These are phyloP conservation scores for Xestobium rufovillosum DNA, from an alignment of 2,888 invertebrate genomes.

Conservation along the genomic window DNA sequence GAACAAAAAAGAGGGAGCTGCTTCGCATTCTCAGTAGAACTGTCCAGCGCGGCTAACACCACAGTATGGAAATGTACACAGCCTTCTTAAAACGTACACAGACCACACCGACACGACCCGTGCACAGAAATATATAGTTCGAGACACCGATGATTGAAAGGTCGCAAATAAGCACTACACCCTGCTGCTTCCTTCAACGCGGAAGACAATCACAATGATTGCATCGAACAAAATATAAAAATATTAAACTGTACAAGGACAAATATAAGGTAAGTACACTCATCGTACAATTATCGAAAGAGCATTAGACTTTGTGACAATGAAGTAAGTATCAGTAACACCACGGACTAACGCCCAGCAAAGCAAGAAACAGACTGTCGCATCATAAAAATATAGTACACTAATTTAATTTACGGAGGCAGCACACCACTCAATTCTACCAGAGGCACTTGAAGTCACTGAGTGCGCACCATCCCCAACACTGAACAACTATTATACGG, in stretches of 20 bases:
- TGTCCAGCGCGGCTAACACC: slow-evolving; percentile 25
- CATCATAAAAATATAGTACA: slow-evolving; percentile 44
- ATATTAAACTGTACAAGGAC: slow-evolving; percentile 45
- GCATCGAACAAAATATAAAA: slow-evolving; percentile 46
- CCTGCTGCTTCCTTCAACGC: slow-evolving; percentile 43
- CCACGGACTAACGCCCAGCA: slow-evolving; percentile 40
- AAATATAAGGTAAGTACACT: slow-evolving; percentile 41
- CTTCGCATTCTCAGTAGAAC: slow-evolving; percentile 22
- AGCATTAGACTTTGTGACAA: no score
- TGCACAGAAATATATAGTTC: slow-evolving; percentile 41
- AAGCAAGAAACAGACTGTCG: slow-evolving; percentile 38
- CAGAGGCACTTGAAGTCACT: slow-evolving; percentile 45
- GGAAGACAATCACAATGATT: slow-evolving; percentile 46
- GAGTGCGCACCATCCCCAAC: slow-evolving; percentile 41
- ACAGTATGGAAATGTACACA: slow-evolving; percentile 43
- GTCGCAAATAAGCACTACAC: slow-evolving; percentile 45
- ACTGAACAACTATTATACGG: slow-evolving; percentile 44
- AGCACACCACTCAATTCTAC: slow-evolving; percentile 42
- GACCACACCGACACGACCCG: slow-evolving; percentile 43
- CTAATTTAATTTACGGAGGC: slow-evolving; percentile 34
- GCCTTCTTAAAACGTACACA: slow-evolving; percentile 45
- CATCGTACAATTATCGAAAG: slow-evolving; percentile 44
- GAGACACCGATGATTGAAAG: slow-evolving; percentile 43
- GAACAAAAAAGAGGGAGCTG: slow-evolving; percentile 31
- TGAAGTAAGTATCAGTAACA: no score